Evolutionary conservation across 2,888 invertebrate genomes (phyloP).

Genomic region (Pyrgus malvae): DNA sequence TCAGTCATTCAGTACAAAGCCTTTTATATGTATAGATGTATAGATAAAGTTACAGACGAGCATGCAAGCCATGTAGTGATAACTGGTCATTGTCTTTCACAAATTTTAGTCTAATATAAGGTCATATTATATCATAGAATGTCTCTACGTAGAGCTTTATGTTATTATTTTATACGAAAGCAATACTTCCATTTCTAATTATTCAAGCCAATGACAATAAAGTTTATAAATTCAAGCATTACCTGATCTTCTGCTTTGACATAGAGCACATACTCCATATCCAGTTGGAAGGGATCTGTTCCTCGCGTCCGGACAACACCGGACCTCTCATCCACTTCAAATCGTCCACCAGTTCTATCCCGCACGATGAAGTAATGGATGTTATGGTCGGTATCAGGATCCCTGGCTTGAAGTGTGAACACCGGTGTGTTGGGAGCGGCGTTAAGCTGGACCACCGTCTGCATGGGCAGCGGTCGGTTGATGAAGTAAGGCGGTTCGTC

Average conservation of each 20-base stretch:
- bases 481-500: slow-evolving; percentile 99
- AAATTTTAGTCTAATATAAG: too few relatives aligned
- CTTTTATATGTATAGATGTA: too few relatives aligned
- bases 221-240: too few relatives aligned
- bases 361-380: slow-evolving; percentile 98
- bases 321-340: slow-evolving; percentile 94
- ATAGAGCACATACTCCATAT: slow-evolving; percentile 97
- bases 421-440: slow-evolving; percentile 97
- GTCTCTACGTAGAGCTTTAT: too few relatives aligned
- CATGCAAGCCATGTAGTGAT: too few relatives aligned
- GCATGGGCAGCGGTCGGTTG: slow-evolving; percentile 98
- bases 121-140: too few relatives aligned
- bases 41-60: too few relatives aligned
- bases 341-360: slow-evolving; percentile 90
- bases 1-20: too few relatives aligned
- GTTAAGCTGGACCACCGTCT: slow-evolving; percentile 97
- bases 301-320: slow-evolving; percentile 96
- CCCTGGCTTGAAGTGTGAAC: slow-evolving; percentile 97
- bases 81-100: too few relatives aligned
- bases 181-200: too few relatives aligned
- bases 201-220: too few relatives aligned
- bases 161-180: too few relatives aligned
- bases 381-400: slow-evolving; percentile 97
- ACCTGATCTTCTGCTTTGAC: slow-evolving; percentile 97
- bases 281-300: slow-evolving; percentile 94